Base-by-base conservation (phyloP, 1,140 invertebrate species). In the Anoplolepis gracilipes region DNA sequence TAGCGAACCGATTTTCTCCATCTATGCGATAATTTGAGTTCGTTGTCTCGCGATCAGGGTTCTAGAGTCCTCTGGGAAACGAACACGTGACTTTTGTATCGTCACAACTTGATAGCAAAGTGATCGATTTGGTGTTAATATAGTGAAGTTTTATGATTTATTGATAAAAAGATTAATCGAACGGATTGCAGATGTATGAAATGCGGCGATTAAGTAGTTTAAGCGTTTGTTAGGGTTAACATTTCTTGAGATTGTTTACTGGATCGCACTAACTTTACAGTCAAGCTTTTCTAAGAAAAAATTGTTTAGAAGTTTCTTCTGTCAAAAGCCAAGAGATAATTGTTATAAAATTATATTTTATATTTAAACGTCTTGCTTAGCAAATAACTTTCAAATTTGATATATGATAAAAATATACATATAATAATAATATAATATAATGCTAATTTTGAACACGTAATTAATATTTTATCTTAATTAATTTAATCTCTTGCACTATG, bases 51-150 rank as follows among this genome's bases (percentile, higher is more conserved):
- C 46, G 67, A 30, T 72, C 11, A 25, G 8, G 1, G n/a, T 72
- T 72, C 30, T 30, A 64, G 3, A 81, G 39, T 19, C 1, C 53
- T 46, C 8, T 42, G 13, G 25, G 59, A 62, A 84, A 70, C 7
- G 13, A 55, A 55, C 78, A 82, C 39, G 55, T 82, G 78, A 82
- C 78, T 33, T 81, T 57, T 42, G 65, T 46, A 82, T n/a, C 46
- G 10, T n/a, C 49, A n/a, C 13, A 59, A 13, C 36, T 59, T 39
- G 22, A n/a, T 61, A 59, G 57, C 76, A 59, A 46, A 82, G 78
- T 82, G 78, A 82, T 82, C 25, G 67, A 72, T 72, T 59, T 61
- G 28, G 28, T 73, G 53, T 73, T 82, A 73, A 72, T 57, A 46
- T 22, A 46, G 67, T 82, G 53, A 1, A 82, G 77, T 79, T 73